phyloP scores from a whole-genome alignment of 1,140 invertebrate genomes.

The Drosophila pseudoananassae region DNA sequence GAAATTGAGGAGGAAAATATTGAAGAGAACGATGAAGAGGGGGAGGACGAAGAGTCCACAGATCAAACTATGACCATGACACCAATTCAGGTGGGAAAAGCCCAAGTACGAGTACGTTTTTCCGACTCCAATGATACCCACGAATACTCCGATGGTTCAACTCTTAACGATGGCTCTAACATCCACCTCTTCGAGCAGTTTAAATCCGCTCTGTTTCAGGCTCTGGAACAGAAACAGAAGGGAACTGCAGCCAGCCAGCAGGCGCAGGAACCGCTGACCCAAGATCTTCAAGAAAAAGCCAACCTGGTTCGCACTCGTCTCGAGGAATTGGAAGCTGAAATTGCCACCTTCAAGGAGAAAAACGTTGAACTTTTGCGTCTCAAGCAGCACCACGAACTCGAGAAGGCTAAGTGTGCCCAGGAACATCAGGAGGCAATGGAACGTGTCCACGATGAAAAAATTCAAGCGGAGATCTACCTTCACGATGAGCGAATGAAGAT shows the following conservation, averaged over 20 bases:
- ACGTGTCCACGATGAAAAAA: constrained; percentile 87
- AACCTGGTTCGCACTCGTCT: constrained; percentile 88
- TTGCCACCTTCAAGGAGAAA: constrained; percentile 88
- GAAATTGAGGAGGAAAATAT: constrained; percentile 37
- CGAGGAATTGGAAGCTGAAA: constrained; percentile 88
- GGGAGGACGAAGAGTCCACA: constrained; percentile 8
- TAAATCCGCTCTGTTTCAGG: constrained; percentile 68
- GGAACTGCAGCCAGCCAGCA: constrained; percentile 10
- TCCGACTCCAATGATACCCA: constrained; percentile 74
- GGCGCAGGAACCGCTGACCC: constrained; percentile 33
- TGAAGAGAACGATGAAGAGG: constrained; percentile 12
- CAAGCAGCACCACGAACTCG: constrained; percentile 86
- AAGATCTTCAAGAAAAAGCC: constrained; percentile 85
- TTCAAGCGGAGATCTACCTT: constrained; percentile 86
- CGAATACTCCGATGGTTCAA: constrained; percentile 63
- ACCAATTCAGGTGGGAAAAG: constrained; percentile 51
- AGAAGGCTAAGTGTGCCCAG: constrained; percentile 86
- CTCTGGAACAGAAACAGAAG: constrained; percentile 59
- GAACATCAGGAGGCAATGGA: constrained; percentile 86
- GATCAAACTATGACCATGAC: constrained; percentile 44
- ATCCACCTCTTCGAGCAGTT: constrained; percentile 74
- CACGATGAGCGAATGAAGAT: constrained; percentile 88
- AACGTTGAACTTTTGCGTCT: constrained; percentile 86
- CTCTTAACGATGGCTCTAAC: constrained; percentile 49
- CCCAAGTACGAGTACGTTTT: constrained; percentile 70